Conservation (phyloP, 1,140 invertebrate species). For the Bilobella aurantiaca region DNA sequence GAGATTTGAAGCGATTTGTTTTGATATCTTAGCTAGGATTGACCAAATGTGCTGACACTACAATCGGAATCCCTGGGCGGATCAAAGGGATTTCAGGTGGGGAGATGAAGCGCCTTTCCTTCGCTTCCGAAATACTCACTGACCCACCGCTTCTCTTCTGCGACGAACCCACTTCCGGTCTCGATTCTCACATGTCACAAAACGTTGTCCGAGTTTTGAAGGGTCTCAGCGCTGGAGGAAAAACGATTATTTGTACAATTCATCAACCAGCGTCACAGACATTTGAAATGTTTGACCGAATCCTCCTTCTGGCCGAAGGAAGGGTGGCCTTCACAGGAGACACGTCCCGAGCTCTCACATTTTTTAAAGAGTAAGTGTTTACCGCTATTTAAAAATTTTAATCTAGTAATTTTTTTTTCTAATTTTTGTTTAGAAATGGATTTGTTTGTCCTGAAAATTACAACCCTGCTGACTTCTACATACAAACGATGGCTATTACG, state of each 20-base stretch:
- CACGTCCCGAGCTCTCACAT: slow-evolving; percentile 60
- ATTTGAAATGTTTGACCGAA: slow-evolving; percentile 81
- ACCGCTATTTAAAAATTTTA: slow-evolving; percentile 40
- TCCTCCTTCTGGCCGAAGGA: slow-evolving; percentile 87
- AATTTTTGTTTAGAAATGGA: slow-evolving; percentile 23
- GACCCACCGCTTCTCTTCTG: slow-evolving; percentile 92
- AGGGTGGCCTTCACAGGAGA: slow-evolving; percentile 75
- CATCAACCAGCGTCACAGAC: slow-evolving; percentile 94
- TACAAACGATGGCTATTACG: slow-evolving; percentile 40
- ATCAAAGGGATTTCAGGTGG: slow-evolving; percentile 90
- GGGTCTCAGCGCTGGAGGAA: slow-evolving; percentile 65
- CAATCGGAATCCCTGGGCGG: slow-evolving; percentile 72
- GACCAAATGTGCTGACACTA: slow-evolving; percentile 71
- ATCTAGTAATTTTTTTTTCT: slow-evolving; percentile 41
- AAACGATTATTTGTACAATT: slow-evolving; percentile 87
- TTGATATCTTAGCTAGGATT: slow-evolving; percentile 56
- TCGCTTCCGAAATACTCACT: slow-evolving; percentile 50
- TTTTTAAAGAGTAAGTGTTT: slow-evolving; percentile 67
- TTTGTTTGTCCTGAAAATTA: slow-evolving; percentile 48
- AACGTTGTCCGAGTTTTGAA: slow-evolving; percentile 84
- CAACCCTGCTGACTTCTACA: slow-evolving; percentile 44
- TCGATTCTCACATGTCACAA: slow-evolving; percentile 85
- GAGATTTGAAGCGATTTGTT: background rate
- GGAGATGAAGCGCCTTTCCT: slow-evolving; percentile 75
- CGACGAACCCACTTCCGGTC: slow-evolving; percentile 65